Base-by-base conservation (phyloP, 2,888 invertebrate genomes). In the Notodonta dromedarius region DNA sequence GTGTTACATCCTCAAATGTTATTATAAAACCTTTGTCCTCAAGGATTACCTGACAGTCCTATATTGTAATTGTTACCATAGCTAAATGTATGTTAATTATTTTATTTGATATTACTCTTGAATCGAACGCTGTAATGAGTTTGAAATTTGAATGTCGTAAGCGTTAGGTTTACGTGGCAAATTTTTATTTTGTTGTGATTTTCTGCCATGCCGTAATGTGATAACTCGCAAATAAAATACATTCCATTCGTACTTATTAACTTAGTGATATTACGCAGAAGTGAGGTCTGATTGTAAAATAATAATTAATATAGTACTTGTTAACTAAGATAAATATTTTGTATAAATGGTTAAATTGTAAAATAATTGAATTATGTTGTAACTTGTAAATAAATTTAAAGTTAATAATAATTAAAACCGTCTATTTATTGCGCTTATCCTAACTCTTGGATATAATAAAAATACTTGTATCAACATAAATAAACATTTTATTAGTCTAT, bases 311-410 rank as follows among this genome's bases (percentile, higher is more conserved):
- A 73, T 88, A 89, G 88, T 85, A 83, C 78, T 90, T 89, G 89
- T 92, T 92, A 90, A 89, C 88, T 93, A 90, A 92, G 90, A 88
- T 87, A 72, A 76, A 89, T 91, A 91, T 91, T 89, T 91, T 93
- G 93, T 93, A 93, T 92, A 90, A 90, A 93, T 93, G 93, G 93
- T 93, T 92, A 88, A 92, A 87, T 86, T 93, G 91, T 92, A 92
- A 90, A 92, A 74, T 76, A 76, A 75, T 76, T 76, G 88, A 93
- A 89, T 86, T 91, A 92, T 82, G 88, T 90, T 93, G 93, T 93
- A 93, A 93, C 93, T 93, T 93, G 93, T 93, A 93, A 93, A 93
- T 93, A 93, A 93, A 91, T 88, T 83, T 86, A 87, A 89, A 89
- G 87, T 89, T 91, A 91, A 90, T 89, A 85, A 80, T 86, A 85